Evolutionary conservation across 1,140 invertebrate genomes (phyloP).

Genomic region (Drosophila ironensis): DNA sequence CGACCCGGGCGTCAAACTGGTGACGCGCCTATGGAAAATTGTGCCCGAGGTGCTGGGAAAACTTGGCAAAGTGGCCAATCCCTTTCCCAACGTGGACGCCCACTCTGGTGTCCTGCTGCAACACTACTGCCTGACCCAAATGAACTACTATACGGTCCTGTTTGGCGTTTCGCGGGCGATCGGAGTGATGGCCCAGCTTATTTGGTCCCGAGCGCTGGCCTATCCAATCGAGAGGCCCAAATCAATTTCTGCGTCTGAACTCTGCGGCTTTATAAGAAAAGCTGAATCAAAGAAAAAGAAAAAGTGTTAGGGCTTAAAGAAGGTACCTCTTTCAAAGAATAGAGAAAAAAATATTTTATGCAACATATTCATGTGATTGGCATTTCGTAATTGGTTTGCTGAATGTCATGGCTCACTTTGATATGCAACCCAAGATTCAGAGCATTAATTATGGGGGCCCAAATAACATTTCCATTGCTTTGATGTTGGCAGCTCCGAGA

Average conservation of each 20-base stretch:
- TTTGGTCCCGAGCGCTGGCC: slow-evolving; percentile 97
- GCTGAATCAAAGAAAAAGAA: neutral
- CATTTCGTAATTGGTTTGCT: slow-evolving; percentile 30
- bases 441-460: slow-evolving; percentile 14
- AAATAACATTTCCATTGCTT: slow-evolving; percentile 24
- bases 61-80: slow-evolving; percentile 97
- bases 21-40: slow-evolving; percentile 94
- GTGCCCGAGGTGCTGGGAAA: slow-evolving; percentile 95
- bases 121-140: slow-evolving; percentile 97
- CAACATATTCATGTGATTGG: slow-evolving; percentile 18
- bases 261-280: slow-evolving; percentile 1
- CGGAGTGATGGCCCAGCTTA: slow-evolving; percentile 92
- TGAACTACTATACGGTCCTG: slow-evolving; percentile 98
- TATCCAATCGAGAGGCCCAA: slow-evolving; percentile 97
- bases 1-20: slow-evolving; percentile 94
- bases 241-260: slow-evolving; percentile 92
- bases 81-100: slow-evolving; percentile 98
- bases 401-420: slow-evolving; percentile 6
- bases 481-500: slow-evolving; percentile 12
- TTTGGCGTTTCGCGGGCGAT: slow-evolving; percentile 97
- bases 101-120: slow-evolving; percentile 96
- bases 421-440: too few relatives aligned
- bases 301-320: neutral
- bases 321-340: neutral
- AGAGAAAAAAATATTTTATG: neutral